Evolutionary conservation across 2,113 vertebrate species (phyloP).

Genomic region (Larimichthys polyactis): DNA sequence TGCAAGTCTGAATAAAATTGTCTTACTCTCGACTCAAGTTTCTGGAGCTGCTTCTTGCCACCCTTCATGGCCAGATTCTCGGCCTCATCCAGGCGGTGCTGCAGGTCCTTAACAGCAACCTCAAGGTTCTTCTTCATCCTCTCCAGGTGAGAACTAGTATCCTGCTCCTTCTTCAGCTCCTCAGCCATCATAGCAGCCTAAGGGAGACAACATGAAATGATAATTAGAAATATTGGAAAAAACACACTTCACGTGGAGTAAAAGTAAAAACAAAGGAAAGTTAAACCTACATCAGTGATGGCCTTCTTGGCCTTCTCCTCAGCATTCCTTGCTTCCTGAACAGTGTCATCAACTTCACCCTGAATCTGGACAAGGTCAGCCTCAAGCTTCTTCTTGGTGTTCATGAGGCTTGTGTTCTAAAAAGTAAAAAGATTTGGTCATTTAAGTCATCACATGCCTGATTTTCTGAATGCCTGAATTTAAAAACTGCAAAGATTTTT

Average conservation of each 20-base stretch:
- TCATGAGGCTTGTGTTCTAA: constrained; percentile 77
- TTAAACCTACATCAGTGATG: too few species aligned
- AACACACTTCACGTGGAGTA: too few species aligned
- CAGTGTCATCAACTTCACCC: constrained; percentile 76
- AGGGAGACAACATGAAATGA: background rate
- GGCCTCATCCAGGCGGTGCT: constrained; percentile 92
- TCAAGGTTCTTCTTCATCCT: constrained; percentile 97
- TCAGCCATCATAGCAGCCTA: constrained; percentile 91
- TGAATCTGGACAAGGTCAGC: constrained; percentile 74
- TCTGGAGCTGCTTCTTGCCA: constrained; percentile 90
- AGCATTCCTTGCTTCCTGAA: constrained; percentile 85
- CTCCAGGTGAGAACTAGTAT: constrained; percentile 91
- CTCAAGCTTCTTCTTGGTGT: constrained; percentile 81
- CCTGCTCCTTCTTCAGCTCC: constrained; percentile 92
- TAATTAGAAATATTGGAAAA: background rate
- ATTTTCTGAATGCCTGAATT: too few species aligned
- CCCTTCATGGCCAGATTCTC: constrained; percentile 90
- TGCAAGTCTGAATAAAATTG: accelerated
- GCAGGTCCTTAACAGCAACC: constrained; percentile 82
- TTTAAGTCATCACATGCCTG: too few species aligned
- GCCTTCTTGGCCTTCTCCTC: constrained; percentile 83
- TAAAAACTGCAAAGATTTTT: background rate
- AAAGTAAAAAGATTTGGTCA: background rate
- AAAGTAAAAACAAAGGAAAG: too few species aligned
- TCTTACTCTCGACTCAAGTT: constrained; percentile 86